These are phyloP conservation scores for Apodemia duryi DNA, from an alignment of 2,888 invertebrate species.

Conservation along the genomic window DNA sequence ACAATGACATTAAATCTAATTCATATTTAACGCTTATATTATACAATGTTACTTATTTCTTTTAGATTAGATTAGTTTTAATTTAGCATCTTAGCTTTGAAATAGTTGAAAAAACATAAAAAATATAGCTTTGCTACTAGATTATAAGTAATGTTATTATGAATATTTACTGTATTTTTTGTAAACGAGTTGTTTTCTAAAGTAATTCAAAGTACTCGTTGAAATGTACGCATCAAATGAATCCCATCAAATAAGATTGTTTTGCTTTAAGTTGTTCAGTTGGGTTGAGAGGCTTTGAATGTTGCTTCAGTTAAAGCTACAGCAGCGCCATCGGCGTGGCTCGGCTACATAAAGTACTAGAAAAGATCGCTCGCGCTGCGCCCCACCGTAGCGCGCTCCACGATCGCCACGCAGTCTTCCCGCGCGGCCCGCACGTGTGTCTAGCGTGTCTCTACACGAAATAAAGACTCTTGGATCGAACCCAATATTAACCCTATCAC, in stretches of 20 bases:
- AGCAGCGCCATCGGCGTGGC: slow-evolving; percentile 51
- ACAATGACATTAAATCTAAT: too few relatives aligned
- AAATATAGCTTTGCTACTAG: too few relatives aligned
- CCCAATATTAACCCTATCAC: slow-evolving; percentile 32
- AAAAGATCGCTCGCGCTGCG: slow-evolving; percentile 32
- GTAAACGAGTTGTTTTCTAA: background rate
- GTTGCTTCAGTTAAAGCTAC: slow-evolving; percentile 31
- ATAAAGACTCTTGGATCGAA: slow-evolving; percentile 54
- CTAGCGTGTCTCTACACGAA: slow-evolving; percentile 57
- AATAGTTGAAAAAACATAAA: too few relatives aligned
- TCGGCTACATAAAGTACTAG: slow-evolving; percentile 43
- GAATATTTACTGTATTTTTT: background rate
- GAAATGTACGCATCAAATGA: background rate
- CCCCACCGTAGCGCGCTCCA: slow-evolving; percentile 57
- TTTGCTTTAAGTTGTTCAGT: slow-evolving; percentile 24
- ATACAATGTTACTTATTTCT: too few relatives aligned
- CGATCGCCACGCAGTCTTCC: slow-evolving; percentile 78
- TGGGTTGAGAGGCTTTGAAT: slow-evolving; percentile 29
- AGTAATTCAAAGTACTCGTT: background rate
- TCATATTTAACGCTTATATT: too few relatives aligned
- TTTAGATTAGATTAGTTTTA: too few relatives aligned
- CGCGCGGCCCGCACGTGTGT: slow-evolving; percentile 75
- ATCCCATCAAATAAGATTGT: slow-evolving; percentile 25
- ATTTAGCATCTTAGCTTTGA: too few relatives aligned
- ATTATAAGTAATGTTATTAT: background rate